phyloP scores from a whole-genome alignment of 2,888 invertebrate species.

The Scaptomyza parva region DNA sequence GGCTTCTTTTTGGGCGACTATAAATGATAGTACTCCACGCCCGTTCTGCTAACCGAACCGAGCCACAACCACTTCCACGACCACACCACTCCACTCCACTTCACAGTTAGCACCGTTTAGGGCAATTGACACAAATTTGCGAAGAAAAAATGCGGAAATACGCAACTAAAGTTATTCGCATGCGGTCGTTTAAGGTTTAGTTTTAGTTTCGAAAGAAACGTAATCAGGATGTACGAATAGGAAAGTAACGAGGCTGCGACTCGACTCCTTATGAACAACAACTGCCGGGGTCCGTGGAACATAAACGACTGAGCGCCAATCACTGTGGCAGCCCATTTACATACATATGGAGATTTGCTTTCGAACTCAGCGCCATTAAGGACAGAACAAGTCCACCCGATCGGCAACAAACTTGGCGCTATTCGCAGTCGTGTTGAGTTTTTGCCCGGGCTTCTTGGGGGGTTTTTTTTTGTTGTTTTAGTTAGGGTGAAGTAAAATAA shows the following conservation, averaged over 20 bases:
- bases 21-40: conserved; percentile 24
- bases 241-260: conserved; percentile 11
- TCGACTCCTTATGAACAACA: conserved; percentile 29
- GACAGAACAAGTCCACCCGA: conserved; percentile 34
- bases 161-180: conserved; percentile 60
- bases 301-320: conserved; percentile 64
- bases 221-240: conserved; percentile 38
- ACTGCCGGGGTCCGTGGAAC: conserved; percentile 55
- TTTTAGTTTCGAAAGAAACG: conserved; percentile 18
- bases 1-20: conserved; percentile 17
- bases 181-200: conserved; percentile 18
- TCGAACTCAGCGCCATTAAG: conserved; percentile 62
- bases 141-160: conserved; percentile 69
- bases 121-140: conserved; percentile 80
- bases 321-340: conserved; percentile 35
- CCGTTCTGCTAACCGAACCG: conserved; percentile 18
- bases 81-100: too few species aligned
- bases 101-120: conserved; percentile 21
- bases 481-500: conserved; percentile 59
- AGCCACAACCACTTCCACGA: conserved; percentile 30
- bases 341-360: conserved; percentile 51
- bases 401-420: conserved; percentile 45
- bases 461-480: conserved; percentile 39
- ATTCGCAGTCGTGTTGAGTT: conserved; percentile 25
- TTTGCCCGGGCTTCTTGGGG: conserved; percentile 35